Conservation (phyloP, 2,113 vertebrate genomes). For the Urocitellus parryii region DNA sequence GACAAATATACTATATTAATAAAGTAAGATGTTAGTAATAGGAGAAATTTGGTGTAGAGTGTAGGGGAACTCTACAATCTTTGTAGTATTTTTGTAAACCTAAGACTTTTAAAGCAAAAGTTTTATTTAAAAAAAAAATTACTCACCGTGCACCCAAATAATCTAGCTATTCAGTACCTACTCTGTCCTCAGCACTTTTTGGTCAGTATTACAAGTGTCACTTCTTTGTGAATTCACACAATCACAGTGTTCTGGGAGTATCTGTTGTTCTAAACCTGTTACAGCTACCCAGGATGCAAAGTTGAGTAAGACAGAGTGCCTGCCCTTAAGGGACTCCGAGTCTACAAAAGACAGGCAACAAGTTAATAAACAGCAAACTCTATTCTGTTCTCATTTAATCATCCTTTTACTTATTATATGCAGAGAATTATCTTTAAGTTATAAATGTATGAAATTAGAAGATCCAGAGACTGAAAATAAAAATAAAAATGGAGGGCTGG, state of each 20-base stretch:
- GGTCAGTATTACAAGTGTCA: not conserved
- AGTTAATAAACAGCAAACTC: not conserved
- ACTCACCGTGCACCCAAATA: not conserved
- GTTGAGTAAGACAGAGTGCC: not conserved
- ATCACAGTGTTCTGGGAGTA: not conserved
- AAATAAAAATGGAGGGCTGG: not conserved
- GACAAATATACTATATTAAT: not conserved
- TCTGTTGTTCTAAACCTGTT: not conserved
- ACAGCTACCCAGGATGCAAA: not conserved
- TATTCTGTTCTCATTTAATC: not conserved
- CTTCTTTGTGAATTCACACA: not conserved
- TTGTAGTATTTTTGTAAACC: not conserved
- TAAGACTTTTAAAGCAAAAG: slow-evolving; percentile 6
- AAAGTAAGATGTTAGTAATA: not conserved
- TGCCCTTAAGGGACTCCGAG: not conserved
- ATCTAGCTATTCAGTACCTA: not conserved
- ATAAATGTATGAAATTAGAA: not conserved
- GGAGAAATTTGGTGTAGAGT: not conserved
- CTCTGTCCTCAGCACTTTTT: not conserved
- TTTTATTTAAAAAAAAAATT: not conserved
- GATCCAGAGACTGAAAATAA: not conserved
- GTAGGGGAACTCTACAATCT: not conserved
- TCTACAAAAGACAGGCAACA: not conserved
- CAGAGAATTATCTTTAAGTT: not conserved
- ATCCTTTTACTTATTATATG: not conserved